Evolutionary conservation across 1,140 invertebrate genomes (phyloP), one percentile per base, ranked within the genome.

Genomic region (Drosophila takahashii): DNA sequence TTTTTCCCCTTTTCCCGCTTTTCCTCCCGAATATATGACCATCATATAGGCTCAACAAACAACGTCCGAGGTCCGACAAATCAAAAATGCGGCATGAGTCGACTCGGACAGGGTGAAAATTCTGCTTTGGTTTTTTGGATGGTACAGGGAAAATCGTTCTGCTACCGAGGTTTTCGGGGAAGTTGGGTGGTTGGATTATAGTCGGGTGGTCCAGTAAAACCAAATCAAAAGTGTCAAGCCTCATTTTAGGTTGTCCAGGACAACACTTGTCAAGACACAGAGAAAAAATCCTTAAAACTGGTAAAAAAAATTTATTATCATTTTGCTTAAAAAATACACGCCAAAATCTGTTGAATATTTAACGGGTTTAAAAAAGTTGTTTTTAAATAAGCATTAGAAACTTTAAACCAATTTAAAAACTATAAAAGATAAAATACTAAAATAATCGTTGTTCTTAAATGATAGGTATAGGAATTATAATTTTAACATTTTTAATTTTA

Each of bases 181-280:
- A 13, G 34, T 0, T 9, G 36, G 13, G 36, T 8, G 32, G 36
- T 13, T 4, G 48, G n/a, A 13, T 36, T 42, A 18, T 16, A 37
- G 32, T 47, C 36, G 22, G 22, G 22, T 29, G 60, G 39, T 27
- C 47, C 74, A 50, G 61, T 69, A 69, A 81, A 87, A 81, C 79
- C 83, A 64, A 86, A 81, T 86, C 83, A 87, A 83, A 86, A 86
- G 83, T 83, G 83, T 79, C 83, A 87, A 76, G 83, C 83, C 83
- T 83, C 84, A 86, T 86, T 86, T 86, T 86, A 64, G 78, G 81
- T 51, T 74, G 64, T 57, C 57, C 62, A 44, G 60, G 47, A 61
- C 71, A 75, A 45, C 74, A 67, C 78, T 81, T 79, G 81, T 86
- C 81, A 79, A 83, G 83, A 16, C 59, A 62, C 53, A 15, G 4